Evolutionary conservation across 2,113 vertebrate species (phyloP).

Genomic region (Siphamia tubifer): DNA sequence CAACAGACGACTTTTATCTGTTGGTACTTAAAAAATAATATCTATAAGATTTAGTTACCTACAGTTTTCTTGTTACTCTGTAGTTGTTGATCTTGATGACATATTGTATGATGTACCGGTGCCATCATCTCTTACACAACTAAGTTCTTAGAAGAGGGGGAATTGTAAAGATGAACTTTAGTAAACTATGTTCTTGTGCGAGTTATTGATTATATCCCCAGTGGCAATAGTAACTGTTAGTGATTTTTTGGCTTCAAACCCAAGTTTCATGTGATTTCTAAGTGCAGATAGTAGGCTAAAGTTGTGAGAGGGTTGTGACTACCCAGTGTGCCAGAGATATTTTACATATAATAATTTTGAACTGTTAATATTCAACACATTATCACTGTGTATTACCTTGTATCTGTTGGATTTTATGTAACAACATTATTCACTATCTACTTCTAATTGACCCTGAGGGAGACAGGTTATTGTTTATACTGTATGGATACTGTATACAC

Average conservation of each 20-base stretch:
- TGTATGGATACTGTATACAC: neutral
- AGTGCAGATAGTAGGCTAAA: neutral
- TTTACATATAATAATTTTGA: neutral
- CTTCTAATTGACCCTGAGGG: neutral
- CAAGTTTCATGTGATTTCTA: neutral
- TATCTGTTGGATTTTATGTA: too few relatives aligned
- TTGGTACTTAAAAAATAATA: too few relatives aligned
- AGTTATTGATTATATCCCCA: neutral
- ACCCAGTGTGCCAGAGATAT: neutral
- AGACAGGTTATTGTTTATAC: neutral
- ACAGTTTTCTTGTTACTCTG: too few relatives aligned
- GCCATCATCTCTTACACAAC: neutral
- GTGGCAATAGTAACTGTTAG: too few relatives aligned
- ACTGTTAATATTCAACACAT: too few relatives aligned
- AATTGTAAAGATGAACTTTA: neutral
- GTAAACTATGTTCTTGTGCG: neutral
- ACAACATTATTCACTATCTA: too few relatives aligned
- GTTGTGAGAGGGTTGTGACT: neutral
- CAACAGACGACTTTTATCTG: neutral
- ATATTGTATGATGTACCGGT: neutral
- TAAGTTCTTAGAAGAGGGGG: neutral
- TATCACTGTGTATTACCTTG: too few relatives aligned
- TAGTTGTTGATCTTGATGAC: too few relatives aligned
- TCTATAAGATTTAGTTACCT: too few relatives aligned
- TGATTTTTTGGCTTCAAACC: neutral